These are phyloP conservation scores for Hylia prasina DNA, from an alignment of 2,113 vertebrate genomes.

Conservation along the genomic window DNA sequence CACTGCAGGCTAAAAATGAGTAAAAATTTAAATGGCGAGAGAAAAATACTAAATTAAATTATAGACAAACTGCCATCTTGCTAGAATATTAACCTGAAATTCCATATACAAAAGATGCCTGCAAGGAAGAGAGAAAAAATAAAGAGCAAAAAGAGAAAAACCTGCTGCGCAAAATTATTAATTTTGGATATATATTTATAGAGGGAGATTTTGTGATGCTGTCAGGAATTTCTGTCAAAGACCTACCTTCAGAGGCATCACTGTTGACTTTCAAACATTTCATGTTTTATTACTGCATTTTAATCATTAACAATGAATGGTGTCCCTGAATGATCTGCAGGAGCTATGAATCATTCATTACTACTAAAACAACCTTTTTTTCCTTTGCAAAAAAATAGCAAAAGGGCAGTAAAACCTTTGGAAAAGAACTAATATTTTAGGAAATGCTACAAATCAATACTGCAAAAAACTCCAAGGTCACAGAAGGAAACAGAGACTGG, in stretches of 20 bases:
- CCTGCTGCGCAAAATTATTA: no score
- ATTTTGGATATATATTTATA: background rate
- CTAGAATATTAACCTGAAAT: background rate
- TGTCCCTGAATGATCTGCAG: background rate
- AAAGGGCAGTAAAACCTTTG: background rate
- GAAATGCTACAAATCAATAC: background rate
- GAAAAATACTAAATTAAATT: conserved; percentile 3
- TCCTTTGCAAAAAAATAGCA: background rate
- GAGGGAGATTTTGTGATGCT: background rate
- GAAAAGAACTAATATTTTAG: background rate
- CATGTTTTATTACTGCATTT: conserved; percentile 23
- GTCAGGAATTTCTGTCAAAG: background rate
- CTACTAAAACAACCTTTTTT: background rate
- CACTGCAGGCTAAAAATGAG: background rate
- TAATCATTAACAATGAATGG: conserved; percentile 33
- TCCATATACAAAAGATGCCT: background rate
- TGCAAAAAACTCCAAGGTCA: background rate
- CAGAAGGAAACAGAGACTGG: background rate
- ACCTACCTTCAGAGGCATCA: background rate
- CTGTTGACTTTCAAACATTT: background rate
- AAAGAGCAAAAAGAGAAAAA: no score
- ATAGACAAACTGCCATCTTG: background rate
- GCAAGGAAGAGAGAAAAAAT: background rate
- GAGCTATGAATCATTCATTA: conserved; percentile 34
- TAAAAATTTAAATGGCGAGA: background rate